Percentiles rank a stretch among this genome's conserved stretches.
phyloP scores from a whole-genome alignment of 1,140 invertebrate genomes.

The Agrilus planipennis region DNA sequence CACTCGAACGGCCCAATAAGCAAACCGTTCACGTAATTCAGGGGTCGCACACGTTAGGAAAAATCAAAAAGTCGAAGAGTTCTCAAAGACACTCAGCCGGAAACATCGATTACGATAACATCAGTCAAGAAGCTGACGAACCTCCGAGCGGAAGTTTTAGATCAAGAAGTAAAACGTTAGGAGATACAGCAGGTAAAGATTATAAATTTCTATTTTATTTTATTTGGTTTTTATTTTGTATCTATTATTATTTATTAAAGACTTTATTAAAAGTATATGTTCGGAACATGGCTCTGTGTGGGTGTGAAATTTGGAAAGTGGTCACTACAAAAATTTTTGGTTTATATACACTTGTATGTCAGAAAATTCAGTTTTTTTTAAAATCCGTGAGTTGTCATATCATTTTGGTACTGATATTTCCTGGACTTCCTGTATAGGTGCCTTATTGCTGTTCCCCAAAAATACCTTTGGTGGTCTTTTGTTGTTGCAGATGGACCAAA shows the following conservation, averaged over 20 bases:
- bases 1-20: slow-evolving; percentile 27
- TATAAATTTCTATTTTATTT: slow-evolving; percentile 8
- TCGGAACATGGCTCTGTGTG: neutral
- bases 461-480: neutral
- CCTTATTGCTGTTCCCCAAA: neutral
- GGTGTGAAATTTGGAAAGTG: neutral
- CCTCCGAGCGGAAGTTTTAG: slow-evolving; percentile 49
- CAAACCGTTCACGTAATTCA: slow-evolving; percentile 42
- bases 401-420: slow-evolving; percentile 1
- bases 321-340: neutral
- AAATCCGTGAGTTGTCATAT: neutral
- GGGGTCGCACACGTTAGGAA: slow-evolving; percentile 58
- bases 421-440: slow-evolving; percentile 2
- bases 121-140: slow-evolving; percentile 46
- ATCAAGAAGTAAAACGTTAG: slow-evolving; percentile 78
- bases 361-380: neutral
- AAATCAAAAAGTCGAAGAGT: slow-evolving; percentile 58
- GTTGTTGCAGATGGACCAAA: slow-evolving; percentile 22
- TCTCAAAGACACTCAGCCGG: slow-evolving; percentile 81
- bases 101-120: slow-evolving; percentile 72
- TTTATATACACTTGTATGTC: neutral
- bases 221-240: no score
- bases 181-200: slow-evolving; percentile 59
- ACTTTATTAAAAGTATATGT: no score
- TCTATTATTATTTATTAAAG: no score